Base-by-base conservation (phyloP, 2,113 vertebrate species). In the Cercocebus atys region DNA sequence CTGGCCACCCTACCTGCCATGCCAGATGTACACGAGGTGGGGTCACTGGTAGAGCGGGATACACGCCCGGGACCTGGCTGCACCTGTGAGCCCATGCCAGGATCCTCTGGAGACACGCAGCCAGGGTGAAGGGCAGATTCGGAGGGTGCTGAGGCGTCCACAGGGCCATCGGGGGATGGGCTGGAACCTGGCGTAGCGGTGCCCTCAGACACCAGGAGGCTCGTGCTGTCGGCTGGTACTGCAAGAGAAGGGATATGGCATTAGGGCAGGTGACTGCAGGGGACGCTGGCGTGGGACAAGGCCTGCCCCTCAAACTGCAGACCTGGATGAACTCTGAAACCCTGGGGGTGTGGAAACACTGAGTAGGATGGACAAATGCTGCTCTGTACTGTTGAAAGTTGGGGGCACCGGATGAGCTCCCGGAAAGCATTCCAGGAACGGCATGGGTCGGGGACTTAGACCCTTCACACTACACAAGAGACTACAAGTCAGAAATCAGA, bases 11-110 rank as follows among this genome's bases (percentile, higher is more conserved):
- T 98, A 99, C 99, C 98, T 99, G 99, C 98, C 45, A 96, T 50
- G 0, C 94, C 38, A n/a, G 99, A 99, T 0, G 98, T 98, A 81
- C 99, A 99, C 0, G 99, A 99, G 47, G 99, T 98, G 0, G 99
- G 99, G 98, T 99, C 99, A 59, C 99, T 99, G 98, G 99, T 99
- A 23, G 99, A 99, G 4, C 99, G 99, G 94, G 99, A 99, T 22
- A 99, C 99, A 55, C 99, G 94, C 78, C 98, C 30, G 98, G 98
- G 97, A 98, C 98, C 84, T 98, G 98, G 92, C 98, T 94, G 64
- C 96, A 98, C 47, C 97, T 96, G 70, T 2, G 27, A 85, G 98
- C 83, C 98, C 52, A 98, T 97, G n/a, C 70, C 97, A 35, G 98
- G 97, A 57, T 97, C 95, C 88, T 99, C 98, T 0, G 61, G 91